Percentiles rank a stretch among this genome's conserved stretches.
phyloP scores from a whole-genome alignment of 2,113 vertebrate species.

The Pteropus alecto region DNA sequence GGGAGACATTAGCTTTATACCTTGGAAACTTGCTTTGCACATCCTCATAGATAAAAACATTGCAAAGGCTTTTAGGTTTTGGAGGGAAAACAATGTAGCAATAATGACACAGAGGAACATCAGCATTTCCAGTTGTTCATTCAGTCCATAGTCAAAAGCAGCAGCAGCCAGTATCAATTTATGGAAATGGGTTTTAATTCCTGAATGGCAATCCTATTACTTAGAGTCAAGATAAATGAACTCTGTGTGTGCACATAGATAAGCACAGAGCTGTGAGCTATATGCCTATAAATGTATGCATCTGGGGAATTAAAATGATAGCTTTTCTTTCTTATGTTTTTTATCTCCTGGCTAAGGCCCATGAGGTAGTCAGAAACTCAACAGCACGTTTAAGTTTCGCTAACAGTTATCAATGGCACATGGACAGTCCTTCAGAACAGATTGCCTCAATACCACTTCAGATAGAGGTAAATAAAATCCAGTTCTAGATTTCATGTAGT shows the following conservation, averaged over 20 bases:
- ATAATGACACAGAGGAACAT: not conserved
- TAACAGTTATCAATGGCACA: not conserved
- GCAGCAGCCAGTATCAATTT: not conserved
- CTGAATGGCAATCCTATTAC: not conserved
- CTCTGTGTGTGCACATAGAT: not conserved
- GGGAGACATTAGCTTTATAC: constrained; percentile 18
- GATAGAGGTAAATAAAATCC: constrained; percentile 6
- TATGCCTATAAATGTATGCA: not conserved
- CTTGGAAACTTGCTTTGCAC: constrained; percentile 42
- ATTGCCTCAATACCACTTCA: not conserved
- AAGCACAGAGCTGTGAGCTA: not conserved
- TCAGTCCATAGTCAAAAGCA: not conserved
- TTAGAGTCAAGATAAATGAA: not conserved
- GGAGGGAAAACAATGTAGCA: not conserved
- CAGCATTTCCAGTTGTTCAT: not conserved
- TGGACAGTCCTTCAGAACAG: not conserved
- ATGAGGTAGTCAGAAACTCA: not conserved
- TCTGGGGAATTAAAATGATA: not conserved
- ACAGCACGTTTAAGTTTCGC: not conserved
- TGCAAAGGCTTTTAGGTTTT: not conserved
- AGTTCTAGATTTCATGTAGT: not conserved
- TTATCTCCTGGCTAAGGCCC: not conserved
- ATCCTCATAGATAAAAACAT: not conserved
- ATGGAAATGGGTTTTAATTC: constrained; percentile 29
- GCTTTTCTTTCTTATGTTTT: not conserved